Evolutionary conservation across 2,888 invertebrate species (phyloP).

Genomic region (Drosophila atripex): DNA sequence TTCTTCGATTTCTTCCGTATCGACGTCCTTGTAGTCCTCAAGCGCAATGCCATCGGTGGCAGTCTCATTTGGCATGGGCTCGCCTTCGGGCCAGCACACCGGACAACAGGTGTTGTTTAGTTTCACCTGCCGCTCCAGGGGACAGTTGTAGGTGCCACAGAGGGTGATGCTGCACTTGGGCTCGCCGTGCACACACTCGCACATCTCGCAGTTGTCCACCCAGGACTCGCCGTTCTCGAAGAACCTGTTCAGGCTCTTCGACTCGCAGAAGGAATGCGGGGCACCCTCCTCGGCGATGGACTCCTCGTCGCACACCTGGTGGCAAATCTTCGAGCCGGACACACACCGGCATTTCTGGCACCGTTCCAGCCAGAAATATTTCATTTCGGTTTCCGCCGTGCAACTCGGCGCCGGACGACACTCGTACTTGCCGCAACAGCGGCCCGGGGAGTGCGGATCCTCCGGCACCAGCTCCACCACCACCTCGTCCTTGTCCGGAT

Average conservation of each 20-base stretch:
- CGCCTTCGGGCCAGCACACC: constrained; percentile 81
- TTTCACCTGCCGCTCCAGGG: constrained; percentile 73
- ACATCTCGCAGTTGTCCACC: constrained; percentile 81
- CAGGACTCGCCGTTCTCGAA: constrained; percentile 81
- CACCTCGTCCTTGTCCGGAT: constrained; percentile 65
- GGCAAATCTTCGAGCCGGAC: constrained; percentile 78
- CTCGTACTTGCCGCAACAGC: constrained; percentile 85
- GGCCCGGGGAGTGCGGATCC: constrained; percentile 80
- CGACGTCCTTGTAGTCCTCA: constrained; percentile 18
- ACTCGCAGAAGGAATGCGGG: constrained; percentile 74
- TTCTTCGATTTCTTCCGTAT: not conserved
- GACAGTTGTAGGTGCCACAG: constrained; percentile 79
- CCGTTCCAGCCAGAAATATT: constrained; percentile 77
- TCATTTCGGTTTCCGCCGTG: constrained; percentile 68
- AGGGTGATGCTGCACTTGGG: constrained; percentile 78
- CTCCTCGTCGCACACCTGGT: constrained; percentile 81
- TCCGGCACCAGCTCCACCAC: constrained; percentile 77
- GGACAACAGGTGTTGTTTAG: constrained; percentile 81
- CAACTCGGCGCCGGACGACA: constrained; percentile 83
- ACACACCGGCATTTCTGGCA: constrained; percentile 81
- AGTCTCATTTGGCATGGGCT: constrained; percentile 71
- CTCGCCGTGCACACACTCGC: constrained; percentile 81
- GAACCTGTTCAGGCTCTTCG: constrained; percentile 74
- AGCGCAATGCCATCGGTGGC: constrained; percentile 57
- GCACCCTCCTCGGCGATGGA: constrained; percentile 51